Base-by-base conservation (phyloP, 2,888 invertebrate species). In the Trichogramma dendrolimi region DNA sequence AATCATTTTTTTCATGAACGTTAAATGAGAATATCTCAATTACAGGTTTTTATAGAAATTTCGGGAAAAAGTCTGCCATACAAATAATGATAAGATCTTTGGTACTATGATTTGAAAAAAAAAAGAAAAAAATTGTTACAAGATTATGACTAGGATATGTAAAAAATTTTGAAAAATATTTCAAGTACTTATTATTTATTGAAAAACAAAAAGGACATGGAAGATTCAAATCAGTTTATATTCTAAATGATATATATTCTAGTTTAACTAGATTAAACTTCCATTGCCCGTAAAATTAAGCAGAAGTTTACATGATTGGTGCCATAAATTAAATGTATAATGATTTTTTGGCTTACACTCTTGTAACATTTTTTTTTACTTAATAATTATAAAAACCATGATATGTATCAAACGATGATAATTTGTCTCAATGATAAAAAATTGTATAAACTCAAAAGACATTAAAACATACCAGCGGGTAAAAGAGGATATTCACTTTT, bases 381-480 rank as follows among this genome's bases (percentile, higher is more conserved):
- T 62, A 40, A 42, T 44, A 58, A 51, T 62, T 43, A 49, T 44
- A 60, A 47, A 40, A 11, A 43, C 48, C 8, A 53, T 46, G 65
- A 43, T 55, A n/a, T 60, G 71, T 75, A 64, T 51, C n/a, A 61
- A 61, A n/a, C 8, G 10, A 38, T 47, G 39, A 53, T 39, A 59
- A 58, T 38, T 43, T 6, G 27, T 42, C n/a, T 10, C 3, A 46
- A 46, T 46, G 8, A 10, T 46, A 46, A 46, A 46, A 46, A 46
- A 46, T 8, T 8, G 2, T 10, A 46, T 46, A 52, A 60, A 49
- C 51, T 49, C 8, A 43, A 38, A 41, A 58, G 60, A 10, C 7
- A 8, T n/a, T 7, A 50, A 74, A 77, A 79, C 79, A 73, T 79
- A 79, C 79, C 79, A 72, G 71, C 67, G 68, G 76, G 69, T 62